Base-by-base conservation (phyloP, 1,140 invertebrate genomes). In the Lethrus apterus region DNA sequence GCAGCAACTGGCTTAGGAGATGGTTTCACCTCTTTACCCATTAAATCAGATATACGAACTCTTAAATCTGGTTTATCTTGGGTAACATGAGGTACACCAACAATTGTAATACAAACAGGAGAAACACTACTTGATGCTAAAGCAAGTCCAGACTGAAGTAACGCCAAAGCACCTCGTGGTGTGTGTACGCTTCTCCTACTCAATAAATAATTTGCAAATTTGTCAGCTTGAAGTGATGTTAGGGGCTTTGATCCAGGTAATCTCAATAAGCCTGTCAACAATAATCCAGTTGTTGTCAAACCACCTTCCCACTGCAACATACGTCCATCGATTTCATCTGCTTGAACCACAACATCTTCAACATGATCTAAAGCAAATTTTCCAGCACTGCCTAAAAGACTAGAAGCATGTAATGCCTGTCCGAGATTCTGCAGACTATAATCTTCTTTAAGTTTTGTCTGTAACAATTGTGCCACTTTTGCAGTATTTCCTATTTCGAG, bases 291-390 rank as follows among this genome's bases (percentile, higher is more conserved):
- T 54, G 67, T 56, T 48, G 45, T 64, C 11, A 81, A 71, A 4
- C 93, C 93, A 26, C 93, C 93, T 71, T 97, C 94, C 70, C 93
- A 97, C 70, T 96, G 86, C 26, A 94, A 72, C 52, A 84, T 82
- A 58, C 81, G 80, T 7, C 84, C 83, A 72, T 96, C 86, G 15
- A 94, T 83, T 77, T 97, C 93, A 75, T 98, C 93, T 21, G 93
- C 93, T 66, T 96, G 91, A 9, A 90, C 83, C 52, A 96, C 73
- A 30, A 89, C 82, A 71, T 95, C 91, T 71, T 94, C 90, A 34
- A 95, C 83, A 34, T 85, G 78, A 45, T 89, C 80, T 44, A 80
- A 77, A 23, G 84, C 83, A 69, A 86, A 85, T 56, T 81, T 79
- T 26, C 81, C 76, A 50, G 77, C 76, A 14, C 71, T 66, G 0